These are phyloP conservation scores for Phoxinus dragarum DNA, from an alignment of 2,797 vertebrate species.

Conservation along the genomic window DNA sequence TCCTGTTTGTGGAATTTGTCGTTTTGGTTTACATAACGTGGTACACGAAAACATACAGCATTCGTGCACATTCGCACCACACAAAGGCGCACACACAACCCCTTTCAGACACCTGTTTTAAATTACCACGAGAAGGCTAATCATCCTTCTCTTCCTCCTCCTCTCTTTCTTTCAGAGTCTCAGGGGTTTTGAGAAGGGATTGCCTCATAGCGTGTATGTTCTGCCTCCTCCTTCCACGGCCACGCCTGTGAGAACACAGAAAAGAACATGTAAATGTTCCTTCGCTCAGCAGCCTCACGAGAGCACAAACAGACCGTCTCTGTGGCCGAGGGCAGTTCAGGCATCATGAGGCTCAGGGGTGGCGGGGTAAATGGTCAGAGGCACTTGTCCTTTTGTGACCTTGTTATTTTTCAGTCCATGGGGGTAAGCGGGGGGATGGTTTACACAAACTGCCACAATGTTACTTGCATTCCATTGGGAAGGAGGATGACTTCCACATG, in stretches of 20 bases:
- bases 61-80: conserved; percentile 18
- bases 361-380: not conserved
- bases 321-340: not conserved
- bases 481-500: conserved; percentile 55
- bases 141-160: conserved; percentile 21
- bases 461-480: conserved; percentile 31
- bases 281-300: not conserved
- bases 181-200: conserved; percentile 28
- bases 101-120: conserved; percentile 55
- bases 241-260: conserved; percentile 38
- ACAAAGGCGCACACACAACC: conserved; percentile 28
- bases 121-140: conserved; percentile 54
- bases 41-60: conserved; percentile 6
- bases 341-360: not conserved
- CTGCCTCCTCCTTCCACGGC: conserved; percentile 16
- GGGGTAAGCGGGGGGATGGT: conserved; percentile 29
- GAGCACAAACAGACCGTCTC: conserved; percentile 21
- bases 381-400: conserved; percentile 41
- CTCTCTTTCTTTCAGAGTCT: conserved; percentile 30
- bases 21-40: conserved; percentile 8
- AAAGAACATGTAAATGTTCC: not conserved
- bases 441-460: conserved; percentile 35
- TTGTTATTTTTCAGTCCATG: conserved; percentile 47
- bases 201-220: conserved; percentile 39
- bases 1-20: conserved; percentile 33